Evolutionary conservation across 2,797 vertebrate genomes (phyloP).

Genomic region (Chrosomus eos): DNA sequence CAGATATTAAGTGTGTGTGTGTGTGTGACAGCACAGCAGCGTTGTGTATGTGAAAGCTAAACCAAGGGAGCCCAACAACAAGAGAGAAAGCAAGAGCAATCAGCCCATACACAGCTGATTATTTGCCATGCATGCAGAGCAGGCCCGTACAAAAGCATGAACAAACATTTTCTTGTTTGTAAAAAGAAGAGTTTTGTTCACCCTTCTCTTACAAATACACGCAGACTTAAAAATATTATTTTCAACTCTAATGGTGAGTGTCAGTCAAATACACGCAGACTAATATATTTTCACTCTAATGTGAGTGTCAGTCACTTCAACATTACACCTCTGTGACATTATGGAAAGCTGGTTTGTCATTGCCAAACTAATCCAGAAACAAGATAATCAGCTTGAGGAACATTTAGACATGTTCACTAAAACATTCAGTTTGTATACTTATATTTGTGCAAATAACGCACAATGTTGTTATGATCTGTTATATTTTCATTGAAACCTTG

Average conservation of each 20-base stretch:
- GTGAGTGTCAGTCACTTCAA: neutral
- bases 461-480: neutral
- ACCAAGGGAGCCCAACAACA: slow-evolving; percentile 31
- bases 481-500: neutral
- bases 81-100: neutral
- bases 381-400: slow-evolving; percentile 46
- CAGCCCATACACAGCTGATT: slow-evolving; percentile 9
- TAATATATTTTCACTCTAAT: neutral
- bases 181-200: neutral
- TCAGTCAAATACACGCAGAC: neutral
- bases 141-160: neutral
- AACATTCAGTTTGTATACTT: neutral
- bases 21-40: slow-evolving; percentile 40
- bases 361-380: slow-evolving; percentile 29
- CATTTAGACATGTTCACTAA: neutral
- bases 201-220: neutral
- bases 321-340: slow-evolving; percentile 3
- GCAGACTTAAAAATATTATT: neutral
- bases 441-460: neutral
- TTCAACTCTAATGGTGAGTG: neutral
- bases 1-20: slow-evolving; percentile 62
- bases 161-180: neutral
- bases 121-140: neutral
- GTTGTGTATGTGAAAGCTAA: slow-evolving; percentile 51
- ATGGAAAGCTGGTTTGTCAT: slow-evolving; percentile 41